phyloP scores from a whole-genome alignment of 2,888 invertebrate species.

The Eupithecia inturbata region DNA sequence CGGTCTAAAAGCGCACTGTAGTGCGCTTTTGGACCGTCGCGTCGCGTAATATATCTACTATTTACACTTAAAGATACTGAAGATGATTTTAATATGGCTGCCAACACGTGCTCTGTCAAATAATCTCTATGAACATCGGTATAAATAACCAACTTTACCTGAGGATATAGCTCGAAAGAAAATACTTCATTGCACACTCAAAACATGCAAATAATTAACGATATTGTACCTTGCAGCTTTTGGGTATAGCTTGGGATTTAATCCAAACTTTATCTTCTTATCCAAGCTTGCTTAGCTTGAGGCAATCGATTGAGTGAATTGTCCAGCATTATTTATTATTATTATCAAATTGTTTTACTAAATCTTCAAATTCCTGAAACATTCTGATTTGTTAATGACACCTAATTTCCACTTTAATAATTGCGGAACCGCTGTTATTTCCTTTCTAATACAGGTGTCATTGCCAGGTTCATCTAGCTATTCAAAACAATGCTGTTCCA shows the following conservation, averaged over 20 bases:
- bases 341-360: background rate
- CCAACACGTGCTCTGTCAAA: constrained; percentile 32
- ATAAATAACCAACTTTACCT: background rate
- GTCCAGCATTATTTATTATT: no score
- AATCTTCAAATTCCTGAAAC: background rate
- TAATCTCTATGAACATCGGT: background rate
- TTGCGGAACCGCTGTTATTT: no score
- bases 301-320: no score
- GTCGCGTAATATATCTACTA: background rate
- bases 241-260: background rate
- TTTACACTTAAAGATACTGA: background rate
- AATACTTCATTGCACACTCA: background rate
- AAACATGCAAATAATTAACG: background rate
- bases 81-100: constrained; percentile 32
- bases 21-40: no score
- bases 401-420: no score
- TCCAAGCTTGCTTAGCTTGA: no score
- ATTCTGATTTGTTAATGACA: no score
- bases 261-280: background rate
- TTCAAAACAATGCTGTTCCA: no score
- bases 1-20: background rate
- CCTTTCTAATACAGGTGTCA: no score
- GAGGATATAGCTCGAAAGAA: background rate
- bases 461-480: no score
- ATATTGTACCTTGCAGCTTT: background rate